These are phyloP conservation scores for Tipula vernalis DNA, from an alignment of 2,888 invertebrate species.

Conservation along the genomic window DNA sequence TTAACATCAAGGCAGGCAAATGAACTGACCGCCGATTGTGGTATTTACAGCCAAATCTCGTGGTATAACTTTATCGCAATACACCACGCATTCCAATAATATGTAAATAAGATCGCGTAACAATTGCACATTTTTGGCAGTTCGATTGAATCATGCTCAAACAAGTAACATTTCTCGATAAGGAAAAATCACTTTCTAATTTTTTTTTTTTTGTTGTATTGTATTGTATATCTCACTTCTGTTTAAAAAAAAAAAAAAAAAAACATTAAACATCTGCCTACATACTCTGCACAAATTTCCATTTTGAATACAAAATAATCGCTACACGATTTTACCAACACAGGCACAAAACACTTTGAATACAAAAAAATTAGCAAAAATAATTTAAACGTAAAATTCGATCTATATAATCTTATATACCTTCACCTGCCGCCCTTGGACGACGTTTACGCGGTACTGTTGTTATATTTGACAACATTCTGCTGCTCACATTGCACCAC, in stretches of 20 bases:
- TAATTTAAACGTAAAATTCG: background rate
- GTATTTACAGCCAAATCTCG: no score
- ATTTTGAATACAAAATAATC: background rate
- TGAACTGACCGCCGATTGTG: no score
- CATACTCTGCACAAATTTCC: background rate
- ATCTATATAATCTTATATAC: background rate
- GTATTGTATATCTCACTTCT: background rate
- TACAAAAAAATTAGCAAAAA: background rate
- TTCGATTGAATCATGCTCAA: background rate
- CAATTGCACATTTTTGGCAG: background rate
- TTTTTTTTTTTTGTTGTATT: no score
- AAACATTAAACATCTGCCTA: background rate
- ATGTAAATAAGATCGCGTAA: background rate
- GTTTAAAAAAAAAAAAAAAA: no score
- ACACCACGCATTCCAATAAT: no score
- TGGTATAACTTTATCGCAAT: no score
- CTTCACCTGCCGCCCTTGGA: conserved; percentile 32
- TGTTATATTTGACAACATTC: conserved; percentile 15
- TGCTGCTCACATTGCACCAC: background rate
- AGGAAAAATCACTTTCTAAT: background rate
- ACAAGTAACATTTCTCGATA: background rate
- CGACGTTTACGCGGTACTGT: conserved; percentile 32
- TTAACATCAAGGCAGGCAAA: no score
- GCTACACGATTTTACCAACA: background rate
- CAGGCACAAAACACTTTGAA: background rate